Percentiles rank a stretch among this genome's conserved stretches.
Conservation (phyloP, 1,140 invertebrate species). For the Drosophila arawakana region DNA sequence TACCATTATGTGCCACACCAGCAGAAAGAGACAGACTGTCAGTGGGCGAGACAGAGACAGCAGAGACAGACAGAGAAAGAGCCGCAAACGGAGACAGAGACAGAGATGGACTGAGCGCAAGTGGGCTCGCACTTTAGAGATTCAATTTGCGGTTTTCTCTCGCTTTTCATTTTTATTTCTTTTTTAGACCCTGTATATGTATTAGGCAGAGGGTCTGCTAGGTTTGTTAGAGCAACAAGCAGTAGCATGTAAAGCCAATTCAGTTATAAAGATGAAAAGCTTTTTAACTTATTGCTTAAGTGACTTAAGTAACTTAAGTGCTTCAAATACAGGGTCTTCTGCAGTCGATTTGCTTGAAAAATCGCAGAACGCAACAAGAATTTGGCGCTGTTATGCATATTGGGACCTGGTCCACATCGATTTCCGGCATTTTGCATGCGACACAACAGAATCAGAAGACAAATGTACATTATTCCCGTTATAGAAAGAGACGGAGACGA, state of each 20-base stretch:
- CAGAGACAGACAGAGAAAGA: not conserved
- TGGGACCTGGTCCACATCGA: not conserved
- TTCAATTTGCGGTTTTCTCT: conserved; percentile 34
- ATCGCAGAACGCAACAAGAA: conserved; percentile 24
- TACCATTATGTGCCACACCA: conserved; percentile 14
- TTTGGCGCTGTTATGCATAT: conserved; percentile 36
- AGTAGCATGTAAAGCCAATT: too few relatives aligned
- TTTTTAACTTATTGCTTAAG: too few relatives aligned
- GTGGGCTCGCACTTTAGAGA: conserved; percentile 23
- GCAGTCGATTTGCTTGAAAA: too few relatives aligned
- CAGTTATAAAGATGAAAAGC: too few relatives aligned
- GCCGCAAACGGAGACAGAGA: not conserved
- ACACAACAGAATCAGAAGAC: not conserved
- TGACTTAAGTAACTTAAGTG: too few relatives aligned
- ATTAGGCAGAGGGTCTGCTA: too few relatives aligned
- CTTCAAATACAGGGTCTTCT: too few relatives aligned
- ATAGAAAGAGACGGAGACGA: not conserved
- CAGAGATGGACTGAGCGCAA: not conserved
- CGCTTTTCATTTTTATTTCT: not conserved
- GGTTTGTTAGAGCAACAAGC: too few relatives aligned
- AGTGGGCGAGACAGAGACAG: not conserved
- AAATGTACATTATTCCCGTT: not conserved
- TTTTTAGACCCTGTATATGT: too few relatives aligned
- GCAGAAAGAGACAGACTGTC: not conserved
- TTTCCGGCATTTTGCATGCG: not conserved